phyloP scores from a whole-genome alignment of 2,113 vertebrate species.

The Tupaia tana region DNA sequence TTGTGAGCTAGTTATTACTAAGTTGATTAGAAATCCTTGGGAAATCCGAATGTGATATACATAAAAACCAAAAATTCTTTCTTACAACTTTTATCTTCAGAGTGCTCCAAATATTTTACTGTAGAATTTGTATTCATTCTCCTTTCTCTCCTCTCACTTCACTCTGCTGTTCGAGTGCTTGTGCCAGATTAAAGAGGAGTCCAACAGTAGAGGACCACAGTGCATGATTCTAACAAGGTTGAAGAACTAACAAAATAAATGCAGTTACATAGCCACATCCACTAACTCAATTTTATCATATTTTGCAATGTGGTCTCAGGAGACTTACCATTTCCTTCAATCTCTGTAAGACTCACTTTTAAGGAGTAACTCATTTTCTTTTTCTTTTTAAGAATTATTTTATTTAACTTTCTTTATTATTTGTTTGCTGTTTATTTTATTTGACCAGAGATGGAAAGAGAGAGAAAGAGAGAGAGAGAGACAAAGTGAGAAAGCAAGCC shows the following conservation, averaged over 20 bases:
- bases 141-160: background rate
- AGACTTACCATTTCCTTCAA: background rate
- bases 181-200: background rate
- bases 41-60: background rate
- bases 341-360: background rate
- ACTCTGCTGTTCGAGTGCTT: background rate
- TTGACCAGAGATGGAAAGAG: no score
- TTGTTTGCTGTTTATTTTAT: no score
- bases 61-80: slow-evolving; percentile 15
- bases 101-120: background rate
- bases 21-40: slow-evolving; percentile 4
- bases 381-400: no score
- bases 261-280: background rate
- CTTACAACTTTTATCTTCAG: slow-evolving; percentile 13
- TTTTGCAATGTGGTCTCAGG: background rate
- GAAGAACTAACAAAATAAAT: slow-evolving; percentile 20
- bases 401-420: no score
- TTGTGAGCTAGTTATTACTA: background rate
- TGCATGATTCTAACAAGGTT: background rate
- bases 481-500: no score
- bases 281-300: background rate
- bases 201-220: background rate
- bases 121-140: background rate
- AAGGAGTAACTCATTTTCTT: background rate
- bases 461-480: no score